phyloP scores from a whole-genome alignment of 2,797 vertebrate species.

The Alca torda region DNA sequence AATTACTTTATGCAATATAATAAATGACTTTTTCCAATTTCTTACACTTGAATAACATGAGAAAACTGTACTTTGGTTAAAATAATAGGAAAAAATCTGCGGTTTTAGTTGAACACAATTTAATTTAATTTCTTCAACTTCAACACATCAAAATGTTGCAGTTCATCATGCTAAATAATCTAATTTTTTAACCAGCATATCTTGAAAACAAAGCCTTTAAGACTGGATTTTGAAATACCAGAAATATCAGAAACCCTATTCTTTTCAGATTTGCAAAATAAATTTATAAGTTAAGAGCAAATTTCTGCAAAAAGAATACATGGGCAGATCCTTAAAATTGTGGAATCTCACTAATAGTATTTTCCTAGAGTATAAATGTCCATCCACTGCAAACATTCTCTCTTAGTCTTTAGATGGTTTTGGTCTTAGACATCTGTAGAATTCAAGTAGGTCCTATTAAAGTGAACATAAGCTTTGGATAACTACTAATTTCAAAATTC shows the following conservation, averaged over 20 bases:
- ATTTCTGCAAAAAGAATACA: background rate
- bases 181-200: background rate
- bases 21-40: background rate
- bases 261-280: background rate
- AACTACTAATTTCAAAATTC: background rate
- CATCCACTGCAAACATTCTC: background rate
- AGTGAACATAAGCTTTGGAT: background rate
- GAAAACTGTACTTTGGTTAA: background rate
- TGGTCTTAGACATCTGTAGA: background rate
- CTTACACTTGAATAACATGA: background rate
- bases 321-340: background rate
- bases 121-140: background rate
- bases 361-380: background rate
- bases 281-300: background rate
- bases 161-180: background rate
- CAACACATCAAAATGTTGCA: background rate
- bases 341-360: background rate
- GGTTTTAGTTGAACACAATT: background rate
- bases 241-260: background rate
- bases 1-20: background rate
- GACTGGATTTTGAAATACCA: background rate
- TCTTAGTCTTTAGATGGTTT: background rate
- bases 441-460: background rate
- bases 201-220: background rate
- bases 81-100: background rate